Base-by-base conservation (phyloP, 2,888 invertebrate species). In the Erpobdella octoculata region DNA sequence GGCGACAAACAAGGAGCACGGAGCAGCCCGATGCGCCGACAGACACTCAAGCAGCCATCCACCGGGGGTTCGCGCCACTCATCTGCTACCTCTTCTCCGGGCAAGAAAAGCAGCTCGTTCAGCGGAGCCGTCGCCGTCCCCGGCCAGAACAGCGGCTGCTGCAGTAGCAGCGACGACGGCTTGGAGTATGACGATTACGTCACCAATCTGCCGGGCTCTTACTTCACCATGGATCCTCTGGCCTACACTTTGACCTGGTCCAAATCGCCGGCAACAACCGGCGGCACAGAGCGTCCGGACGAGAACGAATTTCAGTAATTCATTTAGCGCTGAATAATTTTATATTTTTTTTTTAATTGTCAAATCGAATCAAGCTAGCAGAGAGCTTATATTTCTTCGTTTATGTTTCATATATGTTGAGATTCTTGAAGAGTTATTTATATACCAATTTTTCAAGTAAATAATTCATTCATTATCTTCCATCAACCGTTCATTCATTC, bases 201-300 rank as follows among this genome's bases (percentile, higher is more conserved):
- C 25, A 72, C 72, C 18, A 61, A 74, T 3, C 53, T 76, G 21
- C 76, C 76, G 9, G 75, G 75, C 4, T 73, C 74, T 8, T 73
- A 71, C 46, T 74, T 76, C 67, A 74, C 70, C 58, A 76, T 76
- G 76, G 75, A 76, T 59, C 76, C 73, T 0, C 70, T 71, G 35
- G 75, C 75, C 12, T 76, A 76, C 67, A 76, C 76, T n/a, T 72
- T 76, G 53, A 75, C 76, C 12, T 76, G 76, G 76, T 74, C 75
- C 9, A 71, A 71, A 37, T 59, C 71, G 15, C 65, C 58, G 0
- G 37, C 66, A n/a, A 28, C 53, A 5, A 28, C 18, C 53, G 53
- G 53, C n/a, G n/a, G n/a, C n/a, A n/a, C n/a, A n/a, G n/a, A n/a
- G n/a, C n/a, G n/a, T n/a, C n/a, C n/a, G n/a, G n/a, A n/a, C n/a